Evolutionary conservation across 2,113 vertebrate species (phyloP), one percentile per base, ranked within the genome.

Genomic region (Dolichotis patagonum): DNA sequence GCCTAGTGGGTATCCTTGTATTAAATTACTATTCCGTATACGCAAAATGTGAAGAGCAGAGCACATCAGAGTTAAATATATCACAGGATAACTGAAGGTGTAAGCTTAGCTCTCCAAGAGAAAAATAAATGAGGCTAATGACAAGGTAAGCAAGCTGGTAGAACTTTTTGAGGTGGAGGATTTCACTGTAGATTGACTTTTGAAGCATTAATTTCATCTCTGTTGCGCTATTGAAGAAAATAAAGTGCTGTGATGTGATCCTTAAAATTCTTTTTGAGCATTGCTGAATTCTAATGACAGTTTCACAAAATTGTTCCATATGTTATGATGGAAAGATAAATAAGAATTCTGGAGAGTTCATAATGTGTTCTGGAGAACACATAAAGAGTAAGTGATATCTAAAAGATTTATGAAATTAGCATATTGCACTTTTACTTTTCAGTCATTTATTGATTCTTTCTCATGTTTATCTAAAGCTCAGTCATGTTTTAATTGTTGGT

Each of bases 41-140:
- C 86, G 28, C 20, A 93, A 30, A 85, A 19, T 71, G 7, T 41
- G 52, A 80, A 28, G 5, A 41, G 62, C 41, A 77, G 62, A 75
- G 82, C 1, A 30, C 7, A 41, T 56, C 10, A 67, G 19, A 24
- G 3, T 1, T 71, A 8, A 30, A 75, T 62, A 22, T 1, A 56
- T 6, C 30, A 63, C 3, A 22, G 52, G 71, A 67, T 49, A 20
- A 83, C 65, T 81, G 52, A 65, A 73, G 62, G 73, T 32, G 1
- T 3, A 78, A 12, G 16, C 3, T 60, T 86, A 81, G 16, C 19
- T 41, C 52, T 69, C 20, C 35, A 82, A 89, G 84, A 86, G 54
- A 97, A 56, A 93, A 84, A 94, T 69, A 77, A 73, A 84, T 49
- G 16, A 80, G 8, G 75, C 28, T 75, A 71, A 84, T 52, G 52